These are phyloP conservation scores for Brienomyrus longianalis DNA, from an alignment of 2,113 vertebrate species.

Conservation along the genomic window DNA sequence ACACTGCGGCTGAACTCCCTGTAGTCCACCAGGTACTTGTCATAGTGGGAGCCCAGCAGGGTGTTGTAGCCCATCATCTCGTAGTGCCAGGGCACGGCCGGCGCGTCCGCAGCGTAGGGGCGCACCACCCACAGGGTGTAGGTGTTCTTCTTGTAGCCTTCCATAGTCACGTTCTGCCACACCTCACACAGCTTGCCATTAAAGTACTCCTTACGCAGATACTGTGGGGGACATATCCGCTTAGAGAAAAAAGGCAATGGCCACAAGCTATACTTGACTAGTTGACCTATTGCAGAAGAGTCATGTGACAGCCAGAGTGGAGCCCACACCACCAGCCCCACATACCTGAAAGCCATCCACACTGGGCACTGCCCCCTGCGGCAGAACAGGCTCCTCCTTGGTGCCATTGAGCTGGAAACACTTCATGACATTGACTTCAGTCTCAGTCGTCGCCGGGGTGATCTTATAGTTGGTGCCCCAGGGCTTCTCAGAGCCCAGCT, in stretches of 20 bases:
- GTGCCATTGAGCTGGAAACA: constrained; percentile 73
- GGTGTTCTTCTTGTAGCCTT: constrained; percentile 62
- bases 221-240: constrained; percentile 40
- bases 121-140: constrained; percentile 69
- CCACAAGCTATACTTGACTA: not conserved
- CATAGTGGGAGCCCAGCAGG: constrained; percentile 69
- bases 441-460: constrained; percentile 63
- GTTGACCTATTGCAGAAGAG: not conserved
- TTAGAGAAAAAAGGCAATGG: not conserved
- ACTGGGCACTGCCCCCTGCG: constrained; percentile 54
- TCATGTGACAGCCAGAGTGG: not conserved
- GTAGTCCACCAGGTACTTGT: constrained; percentile 71
- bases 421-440: constrained; percentile 59
- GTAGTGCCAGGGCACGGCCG: constrained; percentile 56
- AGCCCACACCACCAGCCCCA: not conserved
- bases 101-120: constrained; percentile 34
- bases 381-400: constrained; percentile 47
- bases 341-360: constrained; percentile 62
- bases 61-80: constrained; percentile 72
- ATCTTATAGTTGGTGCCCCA: constrained; percentile 63
- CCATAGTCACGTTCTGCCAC: constrained; percentile 63
- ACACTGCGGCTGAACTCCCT: constrained; percentile 53
- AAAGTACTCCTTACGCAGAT: constrained; percentile 64
- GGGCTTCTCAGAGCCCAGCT: constrained; percentile 50
- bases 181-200: constrained; percentile 59